A percentile compares a stretch with the other conserved stretches of the same genome.
Conservation (phyloP, 2,888 invertebrate species). For the Agelastica alni region DNA sequence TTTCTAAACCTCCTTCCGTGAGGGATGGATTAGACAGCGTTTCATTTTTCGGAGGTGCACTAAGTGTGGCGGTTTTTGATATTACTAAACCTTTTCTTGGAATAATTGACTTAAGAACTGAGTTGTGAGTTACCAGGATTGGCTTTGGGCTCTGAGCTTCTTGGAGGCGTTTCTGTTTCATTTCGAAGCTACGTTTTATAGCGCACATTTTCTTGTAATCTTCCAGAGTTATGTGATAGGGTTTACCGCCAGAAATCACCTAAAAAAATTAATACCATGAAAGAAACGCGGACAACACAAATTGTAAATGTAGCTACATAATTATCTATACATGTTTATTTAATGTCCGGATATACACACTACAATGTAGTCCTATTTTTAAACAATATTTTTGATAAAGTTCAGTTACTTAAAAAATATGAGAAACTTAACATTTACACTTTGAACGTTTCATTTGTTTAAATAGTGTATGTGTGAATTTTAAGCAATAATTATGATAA, state of each 20-base stretch:
- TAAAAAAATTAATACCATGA: slow-evolving; percentile 51
- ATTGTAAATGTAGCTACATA: no score
- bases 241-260: slow-evolving; percentile 76
- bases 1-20: slow-evolving; percentile 25
- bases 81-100: slow-evolving; percentile 48
- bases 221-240: slow-evolving; percentile 76
- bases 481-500: no score
- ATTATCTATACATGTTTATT: no score
- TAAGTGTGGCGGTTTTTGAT: slow-evolving; percentile 47
- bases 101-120: slow-evolving; percentile 45
- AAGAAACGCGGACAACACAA: neutral
- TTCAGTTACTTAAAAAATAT: no score
- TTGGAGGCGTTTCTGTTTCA: slow-evolving; percentile 61
- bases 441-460: no score
- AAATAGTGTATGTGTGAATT: no score
- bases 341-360: no score
- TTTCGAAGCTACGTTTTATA: slow-evolving; percentile 64
- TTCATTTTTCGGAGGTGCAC: slow-evolving; percentile 30
- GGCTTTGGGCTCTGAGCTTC: slow-evolving; percentile 57
- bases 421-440: no score
- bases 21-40: slow-evolving; percentile 10
- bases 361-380: no score
- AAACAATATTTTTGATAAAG: no score
- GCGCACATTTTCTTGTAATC: slow-evolving; percentile 82
- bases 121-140: slow-evolving; percentile 38